A percentile compares a stretch with the other conserved stretches of the same genome.
These are phyloP conservation scores for Martes flavigula DNA, from an alignment of 2,797 vertebrate genomes.

Conservation along the genomic window DNA sequence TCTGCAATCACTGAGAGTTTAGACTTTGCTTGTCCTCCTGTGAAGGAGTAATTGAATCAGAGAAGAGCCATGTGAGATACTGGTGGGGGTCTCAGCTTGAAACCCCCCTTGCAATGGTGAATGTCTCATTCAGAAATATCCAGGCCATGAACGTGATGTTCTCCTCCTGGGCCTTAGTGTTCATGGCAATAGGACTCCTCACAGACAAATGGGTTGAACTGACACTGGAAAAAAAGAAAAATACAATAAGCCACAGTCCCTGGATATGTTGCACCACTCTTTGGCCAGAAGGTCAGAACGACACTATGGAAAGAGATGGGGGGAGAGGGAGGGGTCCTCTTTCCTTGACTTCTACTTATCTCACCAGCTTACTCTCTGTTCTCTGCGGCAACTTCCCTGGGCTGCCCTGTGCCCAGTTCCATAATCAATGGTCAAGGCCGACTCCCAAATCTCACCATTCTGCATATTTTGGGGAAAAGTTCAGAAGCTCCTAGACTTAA, in stretches of 20 bases:
- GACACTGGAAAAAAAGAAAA: background rate
- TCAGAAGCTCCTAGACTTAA: background rate
- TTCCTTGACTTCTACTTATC: background rate
- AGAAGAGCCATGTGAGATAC: background rate
- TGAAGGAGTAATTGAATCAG: background rate
- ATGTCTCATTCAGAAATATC: background rate
- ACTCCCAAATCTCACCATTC: background rate
- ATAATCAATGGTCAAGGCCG: background rate
- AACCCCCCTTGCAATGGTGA: background rate
- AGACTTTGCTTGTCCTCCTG: background rate
- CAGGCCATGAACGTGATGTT: constrained; percentile 27
- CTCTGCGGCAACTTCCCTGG: background rate
- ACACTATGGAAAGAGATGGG: background rate
- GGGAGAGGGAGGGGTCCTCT: background rate
- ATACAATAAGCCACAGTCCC: constrained; percentile 32
- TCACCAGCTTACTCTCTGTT: background rate
- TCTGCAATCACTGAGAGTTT: background rate
- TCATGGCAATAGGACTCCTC: background rate
- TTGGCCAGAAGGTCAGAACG: constrained; percentile 74
- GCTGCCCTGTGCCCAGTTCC: background rate
- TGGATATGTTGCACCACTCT: constrained; percentile 36
- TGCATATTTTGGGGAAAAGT: background rate
- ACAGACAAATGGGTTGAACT: constrained; percentile 56
- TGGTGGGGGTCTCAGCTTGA: background rate
- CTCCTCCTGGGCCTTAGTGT: constrained; percentile 35